These are phyloP conservation scores for Pelecanus crispus DNA, from an alignment of 2,113 vertebrate species.

Conservation along the genomic window DNA sequence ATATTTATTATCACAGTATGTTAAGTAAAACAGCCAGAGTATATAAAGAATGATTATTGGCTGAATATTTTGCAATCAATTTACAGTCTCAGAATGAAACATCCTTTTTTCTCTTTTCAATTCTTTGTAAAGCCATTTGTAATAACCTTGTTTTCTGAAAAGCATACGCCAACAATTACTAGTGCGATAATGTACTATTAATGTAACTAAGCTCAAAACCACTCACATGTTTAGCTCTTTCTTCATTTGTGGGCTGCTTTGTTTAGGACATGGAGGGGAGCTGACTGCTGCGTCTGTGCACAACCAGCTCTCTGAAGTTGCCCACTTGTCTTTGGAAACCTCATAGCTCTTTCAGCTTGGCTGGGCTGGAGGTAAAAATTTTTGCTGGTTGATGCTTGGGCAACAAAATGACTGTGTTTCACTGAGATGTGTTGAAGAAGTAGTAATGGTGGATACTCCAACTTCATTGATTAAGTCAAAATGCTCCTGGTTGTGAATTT, in stretches of 20 bases:
- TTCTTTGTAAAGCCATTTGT: constrained; percentile 56
- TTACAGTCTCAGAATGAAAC: constrained; percentile 54
- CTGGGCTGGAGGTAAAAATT: neutral
- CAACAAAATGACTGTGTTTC: neutral
- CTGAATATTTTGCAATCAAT: constrained; percentile 61
- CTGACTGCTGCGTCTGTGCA: neutral
- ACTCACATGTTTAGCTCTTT: neutral
- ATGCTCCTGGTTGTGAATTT: neutral
- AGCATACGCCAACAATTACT: neutral
- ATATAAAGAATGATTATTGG: constrained; percentile 46
- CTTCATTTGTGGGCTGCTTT: neutral
- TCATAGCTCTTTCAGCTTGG: neutral
- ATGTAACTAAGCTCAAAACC: neutral
- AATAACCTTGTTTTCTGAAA: constrained; percentile 61
- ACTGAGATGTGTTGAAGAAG: neutral
- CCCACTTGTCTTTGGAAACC: neutral
- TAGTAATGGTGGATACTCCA: neutral
- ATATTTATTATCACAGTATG: constrained; percentile 67
- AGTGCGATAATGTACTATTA: neutral
- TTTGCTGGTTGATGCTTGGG: neutral
- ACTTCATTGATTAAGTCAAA: neutral
- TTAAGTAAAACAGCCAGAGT: constrained; percentile 26
- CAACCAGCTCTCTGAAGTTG: neutral
- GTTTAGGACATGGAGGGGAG: neutral
- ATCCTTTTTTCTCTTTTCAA: constrained; percentile 54